Evolutionary conservation across 2,888 invertebrate genomes (phyloP), one percentile per base, ranked within the genome.

Genomic region (Euphydryas editha): DNA sequence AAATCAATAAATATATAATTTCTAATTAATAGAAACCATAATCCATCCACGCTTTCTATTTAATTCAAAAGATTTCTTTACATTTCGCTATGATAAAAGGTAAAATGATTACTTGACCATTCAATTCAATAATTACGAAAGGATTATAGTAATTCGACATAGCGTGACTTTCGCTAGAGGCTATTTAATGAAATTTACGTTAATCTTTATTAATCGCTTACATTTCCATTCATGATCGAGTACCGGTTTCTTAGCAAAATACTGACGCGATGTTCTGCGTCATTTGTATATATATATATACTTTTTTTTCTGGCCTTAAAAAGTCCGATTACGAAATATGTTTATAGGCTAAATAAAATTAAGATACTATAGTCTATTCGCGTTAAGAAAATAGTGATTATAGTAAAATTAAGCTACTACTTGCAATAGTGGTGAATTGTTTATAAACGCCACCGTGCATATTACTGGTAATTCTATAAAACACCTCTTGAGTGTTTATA

Each of bases 81-180:
- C 21, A 13, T 47, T 47, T 47, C 20, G 37, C 20, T 47, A 13
- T 47, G 2, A 30, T 30, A 30, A 20, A 47, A 21, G 11, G 13
- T 13, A 47, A 47, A 20, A 13, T 11, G 21, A 46, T 46, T 20
- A 47, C 21, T 47, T 13, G 20, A 20, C 4, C 47, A 11, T 47
- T 13, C 20, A 47, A 21, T 47, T 47, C 13, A 11, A 20, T 47
- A 47, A 47, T 13, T 47, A 6, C 2, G 2, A 4, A 47, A 47
- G 21, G 47, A 47, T 20, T 47, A 18, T 13, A 20, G 18, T 11
- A 11, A 2, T 47, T 47, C 18, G 20, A 47, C 47, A 47, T 47
- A 47, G 18, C 47, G 15, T 51, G n/a, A 51, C 49, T 51, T 51
- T 51, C 7, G 49, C 49, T 49, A 49, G 5, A 49, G 6, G 49